phyloP scores from a whole-genome alignment of 1,140 invertebrate genomes.

The Sesamia nonagrioides region DNA sequence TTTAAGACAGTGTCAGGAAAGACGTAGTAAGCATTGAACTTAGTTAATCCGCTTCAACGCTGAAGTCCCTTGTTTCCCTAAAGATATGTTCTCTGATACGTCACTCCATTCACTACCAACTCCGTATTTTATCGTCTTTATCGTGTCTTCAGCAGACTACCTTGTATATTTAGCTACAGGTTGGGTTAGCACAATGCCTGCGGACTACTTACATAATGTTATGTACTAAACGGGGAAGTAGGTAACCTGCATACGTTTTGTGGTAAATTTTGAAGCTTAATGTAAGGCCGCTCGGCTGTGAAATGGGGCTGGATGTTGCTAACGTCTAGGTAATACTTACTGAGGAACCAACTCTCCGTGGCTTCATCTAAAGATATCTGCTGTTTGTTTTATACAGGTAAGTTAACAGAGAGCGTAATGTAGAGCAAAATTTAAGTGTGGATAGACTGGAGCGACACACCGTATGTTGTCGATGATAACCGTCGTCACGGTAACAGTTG shows the following conservation, averaged over 20 bases:
- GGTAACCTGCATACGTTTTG: conserved; percentile 30
- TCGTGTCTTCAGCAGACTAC: conserved; percentile 32
- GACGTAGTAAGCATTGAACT: no score
- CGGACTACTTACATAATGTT: conserved; percentile 31
- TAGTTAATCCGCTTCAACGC: no score
- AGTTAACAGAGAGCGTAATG: background rate
- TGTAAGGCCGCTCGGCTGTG: conserved; percentile 4
- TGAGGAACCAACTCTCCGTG: background rate
- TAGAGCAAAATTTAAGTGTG: background rate
- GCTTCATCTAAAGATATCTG: background rate
- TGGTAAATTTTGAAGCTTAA: conserved; percentile 38
- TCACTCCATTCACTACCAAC: background rate
- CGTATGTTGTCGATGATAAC: no score
- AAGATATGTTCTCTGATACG: background rate
- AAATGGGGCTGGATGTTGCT: background rate
- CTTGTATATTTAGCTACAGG: conserved; percentile 37
- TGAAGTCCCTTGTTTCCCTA: background rate
- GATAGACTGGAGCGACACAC: no score
- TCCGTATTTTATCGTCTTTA: conserved; percentile 29
- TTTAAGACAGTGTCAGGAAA: no score
- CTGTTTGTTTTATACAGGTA: background rate
- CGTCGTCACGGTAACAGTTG: no score
- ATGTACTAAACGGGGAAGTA: conserved; percentile 14
- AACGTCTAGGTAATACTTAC: background rate
- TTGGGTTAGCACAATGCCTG: conserved; percentile 31